Base-by-base conservation (phyloP, 1,140 invertebrate species). In the Atopsyche davidsoni region DNA sequence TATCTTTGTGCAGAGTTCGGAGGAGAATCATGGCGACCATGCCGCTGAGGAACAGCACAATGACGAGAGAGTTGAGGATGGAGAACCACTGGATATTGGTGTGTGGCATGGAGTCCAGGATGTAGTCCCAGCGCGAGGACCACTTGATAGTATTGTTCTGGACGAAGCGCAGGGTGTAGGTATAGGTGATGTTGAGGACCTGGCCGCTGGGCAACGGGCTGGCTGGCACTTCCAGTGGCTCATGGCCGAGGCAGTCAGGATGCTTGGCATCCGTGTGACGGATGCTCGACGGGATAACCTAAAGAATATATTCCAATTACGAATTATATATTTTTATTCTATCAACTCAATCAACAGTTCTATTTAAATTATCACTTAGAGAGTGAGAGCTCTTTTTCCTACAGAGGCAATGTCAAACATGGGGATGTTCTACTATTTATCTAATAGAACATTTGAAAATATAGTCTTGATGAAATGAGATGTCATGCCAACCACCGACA, bases 11-110 rank as follows among this genome's bases (percentile, higher is more conserved):
- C 23, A 99, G 73, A 14, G 96, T 99, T 49, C 96, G 79, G 44
- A 99, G 70, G 68, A 99, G 81, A 62, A 99, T 99, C 95, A 99
- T 98, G 9, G 95, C 96, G 10, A 98, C 94, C 96, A 99, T 99
- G 58, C 96, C 96, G 60, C 93, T 96, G 4, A 92, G 70, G 64
- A 93, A 92, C 2, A 92, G 69, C 11, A 91, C 88, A 62, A 92
- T 93, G 40, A 95, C 89, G 42, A 92, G 69, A 0, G 90, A 92
- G 68, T 93, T 93, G 11, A 93, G 69, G 59, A 93, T 93, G 43
- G 89, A 95, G 63, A 99, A 98, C 96, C 96, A 98, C 68, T 98
- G 96, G 60, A 99, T 99, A 71, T 98, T 98, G 0, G 94, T 94
- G 62, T 98, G 92, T 0, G 92, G 93, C 86, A 96, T 96, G 1